phyloP scores from a whole-genome alignment of 2,888 invertebrate genomes.

The Pemphredon lugubris region DNA sequence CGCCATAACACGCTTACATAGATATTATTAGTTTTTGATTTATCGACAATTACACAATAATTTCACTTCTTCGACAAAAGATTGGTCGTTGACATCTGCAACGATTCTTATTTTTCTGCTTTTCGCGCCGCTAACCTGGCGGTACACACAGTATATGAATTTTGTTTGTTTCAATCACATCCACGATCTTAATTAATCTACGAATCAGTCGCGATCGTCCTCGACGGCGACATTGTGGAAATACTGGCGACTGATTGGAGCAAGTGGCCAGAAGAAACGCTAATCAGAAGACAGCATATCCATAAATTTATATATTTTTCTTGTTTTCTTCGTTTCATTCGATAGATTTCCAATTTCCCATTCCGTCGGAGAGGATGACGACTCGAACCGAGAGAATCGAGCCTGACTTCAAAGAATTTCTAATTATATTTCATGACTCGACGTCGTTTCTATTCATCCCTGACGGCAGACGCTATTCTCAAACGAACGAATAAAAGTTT shows the following conservation, averaged over 20 bases:
- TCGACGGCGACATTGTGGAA: slow-evolving; percentile 17
- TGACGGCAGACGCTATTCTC: background rate
- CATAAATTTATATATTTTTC: slow-evolving; percentile 5
- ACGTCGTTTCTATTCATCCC: background rate
- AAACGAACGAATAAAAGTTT: too few species aligned
- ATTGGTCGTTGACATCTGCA: too few species aligned
- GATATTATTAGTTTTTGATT: slow-evolving; percentile 14
- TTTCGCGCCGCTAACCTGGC: too few species aligned
- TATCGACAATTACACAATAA: background rate
- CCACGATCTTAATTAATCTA: slow-evolving; percentile 27
- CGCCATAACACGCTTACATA: slow-evolving; percentile 19
- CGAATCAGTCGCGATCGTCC: slow-evolving; percentile 30
- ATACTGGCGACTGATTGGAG: slow-evolving; percentile 83
- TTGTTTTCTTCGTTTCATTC: background rate
- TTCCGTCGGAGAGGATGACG: slow-evolving; percentile 26
- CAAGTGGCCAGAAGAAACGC: slow-evolving; percentile 89
- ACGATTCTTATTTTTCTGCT: too few species aligned
- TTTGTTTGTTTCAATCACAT: slow-evolving; percentile 4
- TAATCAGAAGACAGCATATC: slow-evolving; percentile 83
- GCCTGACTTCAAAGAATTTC: background rate
- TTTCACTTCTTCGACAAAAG: too few species aligned
- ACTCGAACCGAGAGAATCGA: slow-evolving; percentile 20
- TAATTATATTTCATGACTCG: background rate
- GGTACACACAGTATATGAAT: too few species aligned
- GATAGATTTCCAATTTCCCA: slow-evolving; percentile 10